Evolutionary conservation across 2,113 vertebrate species (phyloP).

Genomic region (Pagrus major): DNA sequence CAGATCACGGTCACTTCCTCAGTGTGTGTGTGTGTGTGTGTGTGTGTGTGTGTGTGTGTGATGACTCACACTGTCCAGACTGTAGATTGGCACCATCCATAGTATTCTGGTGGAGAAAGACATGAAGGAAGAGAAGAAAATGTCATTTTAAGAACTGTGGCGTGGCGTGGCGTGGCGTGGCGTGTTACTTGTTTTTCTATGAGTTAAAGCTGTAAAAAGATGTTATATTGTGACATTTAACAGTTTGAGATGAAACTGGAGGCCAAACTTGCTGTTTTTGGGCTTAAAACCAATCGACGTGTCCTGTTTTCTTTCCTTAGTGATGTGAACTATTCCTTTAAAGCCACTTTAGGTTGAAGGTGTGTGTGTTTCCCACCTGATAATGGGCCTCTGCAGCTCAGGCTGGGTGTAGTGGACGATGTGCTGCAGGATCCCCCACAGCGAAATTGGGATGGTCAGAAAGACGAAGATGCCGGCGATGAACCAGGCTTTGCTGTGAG

Average conservation of each 20-base stretch:
- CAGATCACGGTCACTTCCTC: neutral
- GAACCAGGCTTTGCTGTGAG: slow-evolving; percentile 97
- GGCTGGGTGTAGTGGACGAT: slow-evolving; percentile 97
- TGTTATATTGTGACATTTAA: too few relatives aligned
- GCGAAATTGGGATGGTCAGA: slow-evolving; percentile 94
- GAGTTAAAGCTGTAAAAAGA: too few relatives aligned
- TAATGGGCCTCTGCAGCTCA: slow-evolving; percentile 96
- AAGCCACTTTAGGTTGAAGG: neutral
- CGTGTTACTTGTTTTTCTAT: too few relatives aligned
- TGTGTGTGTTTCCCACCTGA: slow-evolving; percentile 86
- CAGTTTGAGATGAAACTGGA: too few relatives aligned
- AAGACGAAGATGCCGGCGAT: slow-evolving; percentile 95
- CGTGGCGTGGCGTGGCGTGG: too few relatives aligned
- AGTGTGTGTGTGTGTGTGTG: neutral
- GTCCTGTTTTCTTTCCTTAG: too few relatives aligned
- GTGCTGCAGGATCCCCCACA: slow-evolving; percentile 98
- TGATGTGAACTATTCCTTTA: too few relatives aligned
- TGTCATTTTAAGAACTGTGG: too few relatives aligned
- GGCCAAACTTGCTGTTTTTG: too few relatives aligned
- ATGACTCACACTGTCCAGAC: slow-evolving; percentile 96
- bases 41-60: slow-evolving; percentile 1
- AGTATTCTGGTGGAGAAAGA: slow-evolving; percentile 88
- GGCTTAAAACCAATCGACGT: too few relatives aligned
- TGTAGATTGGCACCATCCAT: slow-evolving; percentile 99
- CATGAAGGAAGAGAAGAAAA: neutral